These are phyloP conservation scores for Micromesistius poutassou DNA, from an alignment of 2,797 vertebrate genomes.

Conservation along the genomic window DNA sequence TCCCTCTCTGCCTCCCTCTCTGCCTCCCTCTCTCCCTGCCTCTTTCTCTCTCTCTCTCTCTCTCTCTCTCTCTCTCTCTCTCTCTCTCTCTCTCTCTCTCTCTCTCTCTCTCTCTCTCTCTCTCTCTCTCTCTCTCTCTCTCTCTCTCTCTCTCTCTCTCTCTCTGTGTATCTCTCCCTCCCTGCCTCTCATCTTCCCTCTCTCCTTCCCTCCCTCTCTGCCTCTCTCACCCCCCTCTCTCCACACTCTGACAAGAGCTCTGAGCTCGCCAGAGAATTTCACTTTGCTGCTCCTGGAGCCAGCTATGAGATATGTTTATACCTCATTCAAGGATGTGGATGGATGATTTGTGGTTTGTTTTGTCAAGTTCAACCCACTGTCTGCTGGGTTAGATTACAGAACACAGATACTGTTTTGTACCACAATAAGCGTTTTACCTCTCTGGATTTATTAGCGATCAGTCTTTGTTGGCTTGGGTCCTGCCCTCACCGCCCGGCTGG, in stretches of 20 bases:
- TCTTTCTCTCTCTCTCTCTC: too few relatives aligned
- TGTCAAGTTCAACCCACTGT: not conserved
- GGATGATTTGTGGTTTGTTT: slow-evolving; percentile 1
- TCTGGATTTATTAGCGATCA: not conserved
- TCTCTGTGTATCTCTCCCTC: not conserved
- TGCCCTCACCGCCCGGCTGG: not conserved
- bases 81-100: too few relatives aligned
- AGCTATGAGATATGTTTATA: not conserved
- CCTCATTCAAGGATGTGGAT: not conserved
- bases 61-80: too few relatives aligned
- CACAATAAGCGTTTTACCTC: not conserved
- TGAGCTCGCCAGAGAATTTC: not conserved
- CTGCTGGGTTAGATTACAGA: not conserved
- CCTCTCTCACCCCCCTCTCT: not conserved
- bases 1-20: not conserved
- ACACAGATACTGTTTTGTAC: not conserved
- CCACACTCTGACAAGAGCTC: not conserved
- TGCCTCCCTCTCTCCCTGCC: too few relatives aligned
- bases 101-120: too few relatives aligned
- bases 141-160: not conserved
- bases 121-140: not conserved
- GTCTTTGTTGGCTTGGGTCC: not conserved
- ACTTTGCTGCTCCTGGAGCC: not conserved
- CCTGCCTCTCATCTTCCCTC: not conserved
- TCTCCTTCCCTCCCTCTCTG: too few relatives aligned